phyloP scores from a whole-genome alignment of 1,140 invertebrate species.

The Ectropis grisescens region DNA sequence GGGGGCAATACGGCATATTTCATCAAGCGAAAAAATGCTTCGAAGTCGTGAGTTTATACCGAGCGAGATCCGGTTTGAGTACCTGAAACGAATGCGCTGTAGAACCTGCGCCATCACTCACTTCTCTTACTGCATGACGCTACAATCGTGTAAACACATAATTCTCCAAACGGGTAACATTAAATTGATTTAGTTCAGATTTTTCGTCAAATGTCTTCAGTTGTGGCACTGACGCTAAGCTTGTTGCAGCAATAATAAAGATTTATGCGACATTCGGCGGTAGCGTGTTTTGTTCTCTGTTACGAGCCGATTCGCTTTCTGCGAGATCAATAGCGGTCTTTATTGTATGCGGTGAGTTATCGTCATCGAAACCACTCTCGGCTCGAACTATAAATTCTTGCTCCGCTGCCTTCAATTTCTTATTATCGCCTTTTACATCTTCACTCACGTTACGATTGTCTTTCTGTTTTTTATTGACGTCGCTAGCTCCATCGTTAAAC shows the following conservation, averaged over 20 bases:
- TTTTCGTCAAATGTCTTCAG: too few species aligned
- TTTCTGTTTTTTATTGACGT: background rate
- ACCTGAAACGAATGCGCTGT: constrained; percentile 26
- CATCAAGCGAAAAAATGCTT: constrained; percentile 65
- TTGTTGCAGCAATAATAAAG: constrained; percentile 68
- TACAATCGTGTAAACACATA: too few species aligned
- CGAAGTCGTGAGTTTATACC: constrained; percentile 60
- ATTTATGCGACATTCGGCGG: constrained; percentile 66
- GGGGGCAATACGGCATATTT: constrained; percentile 60
- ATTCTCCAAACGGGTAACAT: too few species aligned
- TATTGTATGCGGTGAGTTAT: constrained; percentile 57
- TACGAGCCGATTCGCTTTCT: constrained; percentile 62
- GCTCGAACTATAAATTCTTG: constrained; percentile 32
- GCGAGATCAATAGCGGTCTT: constrained; percentile 62
- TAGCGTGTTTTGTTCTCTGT: constrained; percentile 66
- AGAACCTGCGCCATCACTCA: too few species aligned
- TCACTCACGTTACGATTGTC: constrained; percentile 8
- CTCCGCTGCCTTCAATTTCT: constrained; percentile 26
- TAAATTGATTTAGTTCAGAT: too few species aligned
- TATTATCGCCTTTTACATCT: constrained; percentile 45
- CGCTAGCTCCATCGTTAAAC: too few species aligned
- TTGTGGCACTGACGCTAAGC: constrained; percentile 37
- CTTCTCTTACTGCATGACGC: too few species aligned
- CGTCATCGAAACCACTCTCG: constrained; percentile 40
- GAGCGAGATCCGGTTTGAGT: constrained; percentile 50